Evolutionary conservation across 2,113 vertebrate species (phyloP).

Genomic region (Podarcis muralis): DNA sequence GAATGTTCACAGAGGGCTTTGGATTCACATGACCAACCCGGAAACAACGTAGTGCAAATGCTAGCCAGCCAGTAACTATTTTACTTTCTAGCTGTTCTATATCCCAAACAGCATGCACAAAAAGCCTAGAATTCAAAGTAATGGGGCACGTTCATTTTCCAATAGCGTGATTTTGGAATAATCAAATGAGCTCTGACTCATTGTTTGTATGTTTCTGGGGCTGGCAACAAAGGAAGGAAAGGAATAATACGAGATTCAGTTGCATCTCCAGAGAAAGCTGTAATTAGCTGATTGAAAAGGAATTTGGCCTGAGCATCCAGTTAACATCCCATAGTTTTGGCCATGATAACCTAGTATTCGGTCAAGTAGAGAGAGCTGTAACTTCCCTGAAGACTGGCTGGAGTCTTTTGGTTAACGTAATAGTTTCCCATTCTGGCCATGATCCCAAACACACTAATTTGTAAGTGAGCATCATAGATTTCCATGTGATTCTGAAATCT

Average conservation of each 20-base stretch:
- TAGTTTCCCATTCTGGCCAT: constrained; percentile 4
- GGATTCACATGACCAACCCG: neutral
- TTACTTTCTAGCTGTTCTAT: neutral
- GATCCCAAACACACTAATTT: constrained; percentile 46
- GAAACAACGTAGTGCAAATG: neutral
- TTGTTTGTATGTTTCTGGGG: constrained; percentile 13
- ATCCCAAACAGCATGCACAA: neutral
- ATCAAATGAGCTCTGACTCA: constrained; percentile 26
- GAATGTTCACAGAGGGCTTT: neutral
- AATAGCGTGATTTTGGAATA: neutral
- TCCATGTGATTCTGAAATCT: neutral
- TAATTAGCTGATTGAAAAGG: constrained; percentile 63
- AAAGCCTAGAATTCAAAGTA: neutral
- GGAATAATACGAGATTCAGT: constrained; percentile 63
- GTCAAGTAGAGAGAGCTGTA: constrained; percentile 51
- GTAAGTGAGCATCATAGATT: constrained; percentile 40
- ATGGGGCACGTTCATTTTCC: neutral
- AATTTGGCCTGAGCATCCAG: constrained; percentile 57
- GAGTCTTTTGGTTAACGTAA: constrained; percentile 6
- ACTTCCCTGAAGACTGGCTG: constrained; percentile 40
- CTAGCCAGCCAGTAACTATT: neutral
- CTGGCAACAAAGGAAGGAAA: constrained; percentile 41
- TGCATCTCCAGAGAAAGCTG: constrained; percentile 57
- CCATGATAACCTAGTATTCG: constrained; percentile 48
- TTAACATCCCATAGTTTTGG: constrained; percentile 71